Evolutionary conservation across 1,140 invertebrate species (phyloP).

Genomic region (Homarus americanus): DNA sequence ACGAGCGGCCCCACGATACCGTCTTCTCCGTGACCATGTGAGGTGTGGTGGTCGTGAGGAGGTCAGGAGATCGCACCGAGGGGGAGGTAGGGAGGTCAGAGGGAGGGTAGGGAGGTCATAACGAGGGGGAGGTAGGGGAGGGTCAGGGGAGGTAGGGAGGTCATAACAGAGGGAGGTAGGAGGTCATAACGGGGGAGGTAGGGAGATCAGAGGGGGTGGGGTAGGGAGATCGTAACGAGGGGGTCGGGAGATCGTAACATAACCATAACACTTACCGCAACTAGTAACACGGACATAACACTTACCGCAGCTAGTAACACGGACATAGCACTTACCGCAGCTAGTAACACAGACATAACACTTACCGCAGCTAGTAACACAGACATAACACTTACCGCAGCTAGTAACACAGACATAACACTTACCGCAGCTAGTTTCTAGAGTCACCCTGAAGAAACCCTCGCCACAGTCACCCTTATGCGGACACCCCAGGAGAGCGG

Average conservation of each 20-base stretch:
- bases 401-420: background rate
- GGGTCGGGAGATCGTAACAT: background rate
- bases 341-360: background rate
- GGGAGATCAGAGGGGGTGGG: no score
- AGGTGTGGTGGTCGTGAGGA: no score
- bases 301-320: background rate
- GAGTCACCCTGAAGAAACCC: conserved; percentile 81
- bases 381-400: background rate
- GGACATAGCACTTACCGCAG: background rate
- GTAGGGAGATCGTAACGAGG: no score
- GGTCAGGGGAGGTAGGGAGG: no score
- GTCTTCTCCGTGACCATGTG: no score
- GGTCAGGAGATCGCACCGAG: no score
- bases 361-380: background rate
- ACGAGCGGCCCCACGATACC: no score
- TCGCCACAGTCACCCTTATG: conserved; percentile 79
- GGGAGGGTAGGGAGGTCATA: no score
- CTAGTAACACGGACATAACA: background rate
- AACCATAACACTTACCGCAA: background rate
- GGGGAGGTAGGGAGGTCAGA: no score
- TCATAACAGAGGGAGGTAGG: no score
- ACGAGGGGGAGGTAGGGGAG: no score
- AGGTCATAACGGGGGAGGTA: no score
- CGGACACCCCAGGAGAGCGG: conserved; percentile 81
- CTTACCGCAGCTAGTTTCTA: conserved; percentile 80